Percentiles rank a stretch among this genome's conserved stretches.
These are phyloP conservation scores for Alloplasta piceator DNA, from an alignment of 2,888 invertebrate species.

Conservation along the genomic window DNA sequence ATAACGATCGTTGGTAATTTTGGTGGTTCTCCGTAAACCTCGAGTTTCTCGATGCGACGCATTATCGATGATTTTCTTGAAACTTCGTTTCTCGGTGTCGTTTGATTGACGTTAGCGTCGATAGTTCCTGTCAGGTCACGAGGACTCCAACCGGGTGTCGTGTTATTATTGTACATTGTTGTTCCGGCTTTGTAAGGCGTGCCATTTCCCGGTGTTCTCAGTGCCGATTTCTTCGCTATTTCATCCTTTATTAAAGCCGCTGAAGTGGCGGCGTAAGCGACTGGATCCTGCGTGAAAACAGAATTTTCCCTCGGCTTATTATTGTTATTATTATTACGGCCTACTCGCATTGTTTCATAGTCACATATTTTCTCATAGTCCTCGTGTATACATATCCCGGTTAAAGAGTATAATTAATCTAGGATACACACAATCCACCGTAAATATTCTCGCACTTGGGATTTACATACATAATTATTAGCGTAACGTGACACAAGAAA, in stretches of 20 bases:
- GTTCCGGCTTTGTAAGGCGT: conserved; percentile 41
- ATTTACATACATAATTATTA: too few species aligned
- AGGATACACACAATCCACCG: too few species aligned
- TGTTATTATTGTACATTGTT: background rate
- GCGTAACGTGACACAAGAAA: too few species aligned
- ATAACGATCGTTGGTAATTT: conserved; percentile 84
- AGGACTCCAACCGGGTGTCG: conserved; percentile 61
- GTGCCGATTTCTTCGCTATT: conserved; percentile 73
- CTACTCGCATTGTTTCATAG: conserved; percentile 46
- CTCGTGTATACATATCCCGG: background rate
- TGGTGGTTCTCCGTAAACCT: conserved; percentile 85
- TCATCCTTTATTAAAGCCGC: conserved; percentile 72
- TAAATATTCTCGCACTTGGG: too few species aligned
- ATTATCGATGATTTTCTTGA: conserved; percentile 67
- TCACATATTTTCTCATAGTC: conserved; percentile 24
- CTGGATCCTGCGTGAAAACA: conserved; percentile 69
- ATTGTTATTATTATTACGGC: conserved; percentile 34
- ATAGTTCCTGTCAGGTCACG: conserved; percentile 44
- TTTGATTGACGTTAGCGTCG: conserved; percentile 16
- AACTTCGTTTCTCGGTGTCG: conserved; percentile 32
- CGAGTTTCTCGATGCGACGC: conserved; percentile 84
- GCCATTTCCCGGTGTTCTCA: conserved; percentile 63
- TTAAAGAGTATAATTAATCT: conserved; percentile 45
- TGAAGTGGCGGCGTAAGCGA: conserved; percentile 71
- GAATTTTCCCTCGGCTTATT: conserved; percentile 4